Conservation (phyloP, 2,113 vertebrate genomes). For the Phrynosoma blainvillii region DNA sequence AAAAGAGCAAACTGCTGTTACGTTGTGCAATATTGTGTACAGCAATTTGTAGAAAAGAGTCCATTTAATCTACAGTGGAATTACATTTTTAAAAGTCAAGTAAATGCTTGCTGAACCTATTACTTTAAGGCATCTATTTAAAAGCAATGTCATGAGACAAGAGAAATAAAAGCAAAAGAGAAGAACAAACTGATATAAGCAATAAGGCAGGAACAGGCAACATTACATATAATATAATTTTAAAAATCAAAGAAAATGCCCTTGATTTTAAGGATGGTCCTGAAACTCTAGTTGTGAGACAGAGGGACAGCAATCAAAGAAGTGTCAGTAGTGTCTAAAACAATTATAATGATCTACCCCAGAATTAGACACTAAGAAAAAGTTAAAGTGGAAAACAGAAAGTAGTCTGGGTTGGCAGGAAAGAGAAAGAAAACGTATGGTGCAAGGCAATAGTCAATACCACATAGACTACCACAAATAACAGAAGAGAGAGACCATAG, state of each 20-base stretch:
- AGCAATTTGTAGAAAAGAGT: background rate
- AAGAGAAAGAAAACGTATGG: background rate
- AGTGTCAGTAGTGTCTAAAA: background rate
- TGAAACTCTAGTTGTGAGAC: background rate
- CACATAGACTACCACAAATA: background rate
- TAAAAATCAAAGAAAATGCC: background rate
- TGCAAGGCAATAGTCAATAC: background rate
- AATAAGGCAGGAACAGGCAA: background rate
- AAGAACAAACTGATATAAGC: constrained; percentile 10
- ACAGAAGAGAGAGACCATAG: background rate
- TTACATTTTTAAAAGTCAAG: background rate
- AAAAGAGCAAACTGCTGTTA: background rate
- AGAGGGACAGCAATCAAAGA: background rate
- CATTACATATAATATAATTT: too few relatives aligned
- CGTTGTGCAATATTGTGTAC: background rate
- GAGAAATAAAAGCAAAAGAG: background rate
- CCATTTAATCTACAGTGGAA: constrained; percentile 3
- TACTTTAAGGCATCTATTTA: background rate
- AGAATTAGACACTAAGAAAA: background rate
- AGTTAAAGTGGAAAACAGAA: background rate
- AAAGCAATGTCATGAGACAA: constrained; percentile 1
- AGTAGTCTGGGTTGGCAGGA: background rate
- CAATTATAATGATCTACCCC: background rate
- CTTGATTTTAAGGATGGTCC: background rate
- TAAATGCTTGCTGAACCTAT: background rate